Conservation (phyloP, 2,113 vertebrate species). For the Tachuris rubrigastra region DNA sequence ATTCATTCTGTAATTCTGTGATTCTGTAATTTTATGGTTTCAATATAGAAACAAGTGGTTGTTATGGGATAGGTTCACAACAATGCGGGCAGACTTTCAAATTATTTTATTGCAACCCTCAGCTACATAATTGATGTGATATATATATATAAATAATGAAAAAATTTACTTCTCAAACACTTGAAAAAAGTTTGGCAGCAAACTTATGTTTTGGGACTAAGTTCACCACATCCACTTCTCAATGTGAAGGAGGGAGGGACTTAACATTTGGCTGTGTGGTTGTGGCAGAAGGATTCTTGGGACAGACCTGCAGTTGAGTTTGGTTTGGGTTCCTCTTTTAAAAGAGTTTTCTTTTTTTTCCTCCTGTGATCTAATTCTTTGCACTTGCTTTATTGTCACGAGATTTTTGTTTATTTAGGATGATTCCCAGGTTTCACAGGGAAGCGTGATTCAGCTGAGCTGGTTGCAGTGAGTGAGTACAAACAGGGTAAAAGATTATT, state of each 20-base stretch:
- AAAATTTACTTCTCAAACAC: background rate
- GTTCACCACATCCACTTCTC: background rate
- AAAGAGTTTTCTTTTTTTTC: background rate
- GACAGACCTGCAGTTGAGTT: background rate
- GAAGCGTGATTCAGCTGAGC: background rate
- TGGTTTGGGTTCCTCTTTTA: background rate
- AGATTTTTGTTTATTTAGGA: background rate
- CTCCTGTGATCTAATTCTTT: background rate
- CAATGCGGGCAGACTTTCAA: background rate
- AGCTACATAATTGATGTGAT: background rate
- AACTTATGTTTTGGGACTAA: background rate
- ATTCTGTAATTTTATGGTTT: background rate
- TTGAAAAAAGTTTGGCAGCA: background rate
- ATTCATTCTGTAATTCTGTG: background rate
- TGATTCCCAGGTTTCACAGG: background rate
- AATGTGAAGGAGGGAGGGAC: background rate
- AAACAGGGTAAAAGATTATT: background rate
- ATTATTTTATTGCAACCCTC: background rate
- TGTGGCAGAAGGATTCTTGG: background rate
- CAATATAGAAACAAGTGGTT: background rate
- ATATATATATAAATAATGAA: background rate
- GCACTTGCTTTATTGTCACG: background rate
- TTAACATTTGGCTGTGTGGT: fast-evolving
- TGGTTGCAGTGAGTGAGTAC: background rate
- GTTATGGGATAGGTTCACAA: background rate